These are phyloP conservation scores for Heliconius charithonia DNA, from an alignment of 2,888 invertebrate genomes.

Conservation along the genomic window DNA sequence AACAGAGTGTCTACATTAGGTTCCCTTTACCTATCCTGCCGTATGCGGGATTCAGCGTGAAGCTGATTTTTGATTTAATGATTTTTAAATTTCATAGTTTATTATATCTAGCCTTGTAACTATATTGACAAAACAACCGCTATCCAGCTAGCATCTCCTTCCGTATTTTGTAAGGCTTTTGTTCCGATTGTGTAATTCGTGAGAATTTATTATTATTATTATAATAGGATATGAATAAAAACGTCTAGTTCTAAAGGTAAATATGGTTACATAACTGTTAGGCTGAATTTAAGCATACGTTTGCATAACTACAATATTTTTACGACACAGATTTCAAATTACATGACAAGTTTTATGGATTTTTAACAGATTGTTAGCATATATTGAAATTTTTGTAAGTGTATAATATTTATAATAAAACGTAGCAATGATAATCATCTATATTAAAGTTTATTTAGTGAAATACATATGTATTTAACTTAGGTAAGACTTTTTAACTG, in stretches of 20 bases:
- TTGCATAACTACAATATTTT: slow-evolving; percentile 23
- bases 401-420: background rate
- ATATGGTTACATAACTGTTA: slow-evolving; percentile 30
- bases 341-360: slow-evolving; percentile 18
- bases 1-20: too few relatives aligned
- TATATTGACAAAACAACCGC: slow-evolving; percentile 10
- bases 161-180: slow-evolving; percentile 42
- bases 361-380: slow-evolving; percentile 1
- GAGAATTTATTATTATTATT: slow-evolving; percentile 34
- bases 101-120: slow-evolving; percentile 24
- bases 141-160: slow-evolving; percentile 33
- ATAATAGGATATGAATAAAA: slow-evolving; percentile 36
- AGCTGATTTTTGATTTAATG: too few relatives aligned
- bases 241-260: slow-evolving; percentile 31
- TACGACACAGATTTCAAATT: slow-evolving; percentile 24
- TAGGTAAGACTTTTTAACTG: background rate
- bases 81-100: background rate
- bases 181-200: slow-evolving; percentile 42
- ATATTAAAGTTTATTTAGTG: background rate
- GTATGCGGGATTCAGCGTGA: too few relatives aligned
- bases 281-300: slow-evolving; percentile 13
- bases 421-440: background rate
- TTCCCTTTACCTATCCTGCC: too few relatives aligned
- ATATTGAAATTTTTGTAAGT: background rate
- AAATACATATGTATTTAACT: background rate